phyloP scores from a whole-genome alignment of 2,113 vertebrate species.

The Neolamprologus toae region DNA sequence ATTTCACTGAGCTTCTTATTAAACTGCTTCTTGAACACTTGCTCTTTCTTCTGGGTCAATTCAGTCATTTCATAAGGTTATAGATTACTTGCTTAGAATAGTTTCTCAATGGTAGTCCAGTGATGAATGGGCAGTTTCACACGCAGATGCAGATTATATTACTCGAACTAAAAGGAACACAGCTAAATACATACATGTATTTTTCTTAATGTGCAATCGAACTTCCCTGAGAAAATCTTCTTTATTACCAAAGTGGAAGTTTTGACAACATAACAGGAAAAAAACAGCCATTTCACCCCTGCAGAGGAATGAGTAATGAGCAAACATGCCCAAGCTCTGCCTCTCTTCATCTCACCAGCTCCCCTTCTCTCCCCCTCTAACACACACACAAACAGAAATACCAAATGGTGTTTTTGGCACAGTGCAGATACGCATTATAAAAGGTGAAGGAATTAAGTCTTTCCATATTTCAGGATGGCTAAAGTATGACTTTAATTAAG shows the following conservation, averaged over 20 bases:
- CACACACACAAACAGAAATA: not conserved
- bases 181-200: not conserved
- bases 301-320: conserved; percentile 51
- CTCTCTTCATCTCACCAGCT: not conserved
- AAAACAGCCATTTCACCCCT: conserved; percentile 44
- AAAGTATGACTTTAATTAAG: conserved; percentile 33
- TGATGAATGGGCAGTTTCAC: conserved; percentile 14
- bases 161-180: not conserved
- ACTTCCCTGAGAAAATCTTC: not conserved
- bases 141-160: conserved; percentile 1
- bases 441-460: conserved; percentile 43
- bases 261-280: conserved; percentile 43
- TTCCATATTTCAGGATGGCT: conserved; percentile 9
- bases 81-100: conserved; percentile 8
- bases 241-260: conserved; percentile 33
- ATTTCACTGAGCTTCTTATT: not conserved
- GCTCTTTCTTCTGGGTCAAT: not conserved
- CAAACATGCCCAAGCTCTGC: conserved; percentile 4
- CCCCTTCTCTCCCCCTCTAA: not conserved
- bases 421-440: not conserved
- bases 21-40: not conserved
- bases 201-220: not conserved
- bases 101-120: not conserved
- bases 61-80: conserved; percentile 2
- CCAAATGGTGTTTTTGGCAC: conserved; percentile 25